Percentiles rank a stretch among this genome's conserved stretches.
Conservation (phyloP, 2,797 vertebrate species). For the Eptatretus atami region DNA sequence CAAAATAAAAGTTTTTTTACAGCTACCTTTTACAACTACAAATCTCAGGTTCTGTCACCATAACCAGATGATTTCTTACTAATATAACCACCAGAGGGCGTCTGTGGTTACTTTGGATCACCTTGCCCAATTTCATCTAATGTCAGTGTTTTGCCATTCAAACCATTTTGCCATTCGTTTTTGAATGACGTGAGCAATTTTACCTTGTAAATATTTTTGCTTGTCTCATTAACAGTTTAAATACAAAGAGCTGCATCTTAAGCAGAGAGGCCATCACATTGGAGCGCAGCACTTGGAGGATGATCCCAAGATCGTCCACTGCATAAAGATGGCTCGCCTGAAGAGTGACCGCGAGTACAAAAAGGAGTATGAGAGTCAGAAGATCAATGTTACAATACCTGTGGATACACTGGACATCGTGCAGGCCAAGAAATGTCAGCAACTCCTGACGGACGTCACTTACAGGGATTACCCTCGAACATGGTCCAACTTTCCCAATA, state of each 20-base stretch:
- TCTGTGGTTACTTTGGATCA: too few relatives aligned
- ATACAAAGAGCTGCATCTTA: constrained; percentile 37
- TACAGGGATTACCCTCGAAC: constrained; percentile 41
- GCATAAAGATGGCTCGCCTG: constrained; percentile 36
- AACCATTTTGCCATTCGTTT: too few relatives aligned
- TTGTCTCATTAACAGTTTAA: constrained; percentile 25
- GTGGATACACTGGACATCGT: constrained; percentile 43
- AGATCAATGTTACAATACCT: constrained; percentile 41
- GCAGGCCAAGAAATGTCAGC: constrained; percentile 45
- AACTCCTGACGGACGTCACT: constrained; percentile 40
- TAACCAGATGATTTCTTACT: too few relatives aligned
- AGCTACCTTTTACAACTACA: too few relatives aligned
- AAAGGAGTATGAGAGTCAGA: constrained; percentile 52
- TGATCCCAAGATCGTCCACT: constrained; percentile 34
- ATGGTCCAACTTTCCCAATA: constrained; percentile 66
- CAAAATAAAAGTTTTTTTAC: too few relatives aligned
- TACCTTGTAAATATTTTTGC: too few relatives aligned
- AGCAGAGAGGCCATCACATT: constrained; percentile 49
- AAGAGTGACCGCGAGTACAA: constrained; percentile 53
- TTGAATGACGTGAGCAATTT: too few relatives aligned
- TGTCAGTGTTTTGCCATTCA: too few relatives aligned
- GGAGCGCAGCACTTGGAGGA: constrained; percentile 32
- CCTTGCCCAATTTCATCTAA: too few relatives aligned
- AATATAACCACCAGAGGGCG: too few relatives aligned
- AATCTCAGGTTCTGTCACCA: too few relatives aligned